Evolutionary conservation across 2,797 vertebrate genomes (phyloP).

Genomic region (Lateolabrax maculatus): DNA sequence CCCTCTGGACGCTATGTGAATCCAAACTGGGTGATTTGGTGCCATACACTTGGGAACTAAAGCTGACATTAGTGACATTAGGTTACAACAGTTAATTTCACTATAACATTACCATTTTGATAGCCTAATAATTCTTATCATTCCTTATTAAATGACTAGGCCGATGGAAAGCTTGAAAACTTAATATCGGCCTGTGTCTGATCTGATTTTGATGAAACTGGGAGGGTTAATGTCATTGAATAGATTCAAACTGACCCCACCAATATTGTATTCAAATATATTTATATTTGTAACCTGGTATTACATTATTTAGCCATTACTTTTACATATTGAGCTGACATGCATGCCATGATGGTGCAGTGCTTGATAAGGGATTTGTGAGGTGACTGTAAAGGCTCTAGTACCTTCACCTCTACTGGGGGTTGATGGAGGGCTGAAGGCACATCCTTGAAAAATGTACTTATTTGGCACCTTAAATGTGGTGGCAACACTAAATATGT

Average conservation of each 20-base stretch:
- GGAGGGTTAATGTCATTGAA: not conserved
- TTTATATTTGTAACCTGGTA: not conserved
- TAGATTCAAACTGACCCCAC: not conserved
- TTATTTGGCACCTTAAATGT: not conserved
- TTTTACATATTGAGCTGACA: not conserved
- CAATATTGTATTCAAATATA: not conserved
- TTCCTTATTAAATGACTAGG: not conserved
- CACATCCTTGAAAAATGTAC: not conserved
- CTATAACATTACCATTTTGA: not conserved
- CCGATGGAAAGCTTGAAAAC: not conserved
- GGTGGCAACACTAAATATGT: not conserved
- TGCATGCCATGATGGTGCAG: not conserved
- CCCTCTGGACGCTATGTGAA: slow-evolving; percentile 17
- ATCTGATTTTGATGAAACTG: not conserved
- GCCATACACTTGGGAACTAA: not conserved
- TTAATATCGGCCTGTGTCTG: not conserved
- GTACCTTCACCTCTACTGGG: not conserved
- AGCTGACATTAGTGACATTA: not conserved
- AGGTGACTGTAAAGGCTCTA: not conserved
- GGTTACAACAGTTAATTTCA: not conserved
- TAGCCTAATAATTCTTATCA: not conserved
- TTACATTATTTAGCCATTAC: not conserved
- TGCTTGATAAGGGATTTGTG: not conserved
- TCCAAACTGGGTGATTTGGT: slow-evolving; percentile 10
- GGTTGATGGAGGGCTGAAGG: not conserved